Base-by-base conservation (phyloP, 2,888 invertebrate genomes). In the Caenorhabditis drosophilae region DNA sequence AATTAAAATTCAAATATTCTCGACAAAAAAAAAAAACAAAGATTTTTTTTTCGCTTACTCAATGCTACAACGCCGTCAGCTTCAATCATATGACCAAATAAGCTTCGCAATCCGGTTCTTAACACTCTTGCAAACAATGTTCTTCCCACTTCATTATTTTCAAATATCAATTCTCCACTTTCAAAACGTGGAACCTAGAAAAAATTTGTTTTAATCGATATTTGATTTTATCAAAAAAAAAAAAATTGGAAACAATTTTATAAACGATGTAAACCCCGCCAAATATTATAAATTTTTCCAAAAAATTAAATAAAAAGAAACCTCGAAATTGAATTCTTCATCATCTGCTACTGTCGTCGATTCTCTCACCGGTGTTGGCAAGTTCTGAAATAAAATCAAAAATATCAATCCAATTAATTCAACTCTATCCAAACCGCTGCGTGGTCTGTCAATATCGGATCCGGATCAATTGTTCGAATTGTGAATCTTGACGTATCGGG, bases 41-140 rank as follows among this genome's bases (percentile, higher is more conserved):
- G n/a, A n/a, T n/a, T n/a, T n/a, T n/a, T n/a, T n/a, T n/a, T n/a
- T n/a, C n/a, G n/a, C 57, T 48, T n/a, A 63, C 62, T 59, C 25
- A 59, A 26, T 1, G 64, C 47, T 2, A 42, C 11, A 11, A 64
- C 15, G 3, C 44, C 27, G 16, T 64, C 64, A 4, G 55, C 35
- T 18, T 64, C 59, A 20, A 59, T 38, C 27, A 47, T 40, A 25
- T 51, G 41, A 4, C 58, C 46, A 7, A 55, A 31, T 18, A 64
- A 12, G 26, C 55, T 59, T 31, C 64, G 34, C 4, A 55, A 20
- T 0, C 26, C 36, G 0, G 64, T 64, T 9, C 34, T 35, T 2
- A 64, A 6, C 34, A 59, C 44, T 12, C 27, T 34, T 9, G 34
- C n/a, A 27, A 64, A 59, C 7, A 18, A n/a, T 20, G 20, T n/a